These are phyloP conservation scores for Oreochromis mossambicus DNA, from an alignment of 2,797 vertebrate genomes.

Conservation along the genomic window DNA sequence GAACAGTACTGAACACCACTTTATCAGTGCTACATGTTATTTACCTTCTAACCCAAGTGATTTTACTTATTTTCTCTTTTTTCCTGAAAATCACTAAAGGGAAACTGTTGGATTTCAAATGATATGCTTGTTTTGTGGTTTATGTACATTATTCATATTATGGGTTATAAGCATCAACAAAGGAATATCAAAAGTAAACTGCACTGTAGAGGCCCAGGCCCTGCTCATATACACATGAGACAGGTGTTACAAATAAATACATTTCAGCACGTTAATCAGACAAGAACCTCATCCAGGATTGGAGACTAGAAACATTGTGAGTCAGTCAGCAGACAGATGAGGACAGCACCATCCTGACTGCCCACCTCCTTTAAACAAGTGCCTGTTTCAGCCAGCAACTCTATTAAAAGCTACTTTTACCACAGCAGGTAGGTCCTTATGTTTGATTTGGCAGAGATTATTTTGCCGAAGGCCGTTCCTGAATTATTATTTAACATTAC, in stretches of 20 bases:
- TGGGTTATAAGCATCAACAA: neutral
- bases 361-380: neutral
- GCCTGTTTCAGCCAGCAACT: neutral
- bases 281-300: neutral
- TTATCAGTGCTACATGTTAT: neutral
- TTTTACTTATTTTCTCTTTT: neutral
- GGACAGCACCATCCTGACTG: neutral
- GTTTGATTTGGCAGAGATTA: neutral
- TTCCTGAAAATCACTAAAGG: neutral
- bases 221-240: neutral
- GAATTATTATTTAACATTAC: neutral
- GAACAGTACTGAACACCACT: neutral
- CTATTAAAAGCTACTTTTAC: neutral
- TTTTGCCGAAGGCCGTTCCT: neutral
- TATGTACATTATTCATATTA: neutral
- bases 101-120: neutral
- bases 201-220: neutral
- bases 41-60: neutral
- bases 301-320: neutral
- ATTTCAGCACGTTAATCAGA: neutral
- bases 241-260: neutral
- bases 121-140: neutral
- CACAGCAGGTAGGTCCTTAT: neutral
- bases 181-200: neutral
- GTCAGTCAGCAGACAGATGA: neutral